phyloP scores from a whole-genome alignment of 2,888 invertebrate genomes.

The Pasiphila rectangulata region DNA sequence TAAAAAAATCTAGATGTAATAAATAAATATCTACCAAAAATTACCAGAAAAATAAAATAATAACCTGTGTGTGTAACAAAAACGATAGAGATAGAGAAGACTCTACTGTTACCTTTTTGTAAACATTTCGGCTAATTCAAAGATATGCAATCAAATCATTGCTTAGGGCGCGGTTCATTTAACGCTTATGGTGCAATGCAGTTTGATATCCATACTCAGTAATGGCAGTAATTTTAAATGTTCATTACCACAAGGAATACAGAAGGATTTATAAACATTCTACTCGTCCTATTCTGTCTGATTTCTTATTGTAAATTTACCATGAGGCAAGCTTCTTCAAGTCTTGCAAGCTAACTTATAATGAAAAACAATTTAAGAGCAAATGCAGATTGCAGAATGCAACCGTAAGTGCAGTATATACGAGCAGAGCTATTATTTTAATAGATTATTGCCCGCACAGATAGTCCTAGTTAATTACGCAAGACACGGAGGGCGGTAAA shows the following conservation, averaged over 20 bases:
- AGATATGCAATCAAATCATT: slow-evolving; percentile 33
- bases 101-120: slow-evolving; percentile 6
- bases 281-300: too few relatives aligned
- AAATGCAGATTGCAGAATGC: neutral
- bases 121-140: slow-evolving; percentile 29
- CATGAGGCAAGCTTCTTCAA: neutral
- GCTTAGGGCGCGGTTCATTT: slow-evolving; percentile 22
- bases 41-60: too few relatives aligned
- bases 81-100: neutral
- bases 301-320: neutral
- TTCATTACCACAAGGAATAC: neutral
- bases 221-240: neutral
- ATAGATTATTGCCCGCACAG: slow-evolving; percentile 6
- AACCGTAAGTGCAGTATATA: neutral
- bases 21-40: too few relatives aligned
- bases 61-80: too few relatives aligned
- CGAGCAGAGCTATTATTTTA: neutral
- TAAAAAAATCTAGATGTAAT: too few relatives aligned
- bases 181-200: slow-evolving; percentile 35
- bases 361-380: neutral
- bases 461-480: slow-evolving; percentile 44
- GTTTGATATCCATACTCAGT: slow-evolving; percentile 8
- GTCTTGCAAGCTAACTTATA: neutral
- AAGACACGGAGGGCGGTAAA: slow-evolving; percentile 47
- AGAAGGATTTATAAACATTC: too few relatives aligned